Evolutionary conservation across 53 echinoderm and acorn worm species (phyloP).

Genomic region (Temnopleurus reevesii): DNA sequence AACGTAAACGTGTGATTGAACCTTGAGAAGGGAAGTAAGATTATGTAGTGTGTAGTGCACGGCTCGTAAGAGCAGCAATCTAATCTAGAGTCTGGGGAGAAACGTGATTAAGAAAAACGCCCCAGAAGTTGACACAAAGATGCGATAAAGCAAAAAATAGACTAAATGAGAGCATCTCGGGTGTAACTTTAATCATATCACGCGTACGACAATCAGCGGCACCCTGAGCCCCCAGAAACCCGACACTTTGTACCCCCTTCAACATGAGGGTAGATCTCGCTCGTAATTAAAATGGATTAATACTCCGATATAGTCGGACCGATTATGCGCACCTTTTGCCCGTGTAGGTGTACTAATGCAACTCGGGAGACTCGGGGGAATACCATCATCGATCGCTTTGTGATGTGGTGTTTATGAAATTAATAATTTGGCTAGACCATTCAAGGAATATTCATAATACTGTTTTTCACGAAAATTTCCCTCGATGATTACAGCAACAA

Average conservation of each 20-base stretch:
- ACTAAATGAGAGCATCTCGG: conserved; percentile 46
- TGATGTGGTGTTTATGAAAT: neutral
- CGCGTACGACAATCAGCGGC: conserved; percentile 6
- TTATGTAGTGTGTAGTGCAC: no score
- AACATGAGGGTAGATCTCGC: neutral
- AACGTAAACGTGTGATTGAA: no score
- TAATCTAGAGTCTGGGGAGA: conserved; percentile 33
- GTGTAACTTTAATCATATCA: conserved; percentile 49
- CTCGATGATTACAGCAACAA: no score
- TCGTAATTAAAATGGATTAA: conserved; percentile 57
- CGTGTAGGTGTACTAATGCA: neutral
- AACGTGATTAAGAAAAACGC: conserved; percentile 50
- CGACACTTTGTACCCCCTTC: neutral
- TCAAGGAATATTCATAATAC: no score
- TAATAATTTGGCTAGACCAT: neutral
- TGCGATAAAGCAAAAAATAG: conserved; percentile 13
- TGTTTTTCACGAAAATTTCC: no score
- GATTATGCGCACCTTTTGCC: neutral
- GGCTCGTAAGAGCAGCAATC: conserved; percentile 35
- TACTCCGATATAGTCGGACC: neutral
- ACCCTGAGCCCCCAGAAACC: conserved; percentile 29
- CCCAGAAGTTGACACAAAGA: conserved; percentile 49
- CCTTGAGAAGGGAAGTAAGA: no score
- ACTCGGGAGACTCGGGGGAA: neutral
- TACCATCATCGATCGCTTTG: neutral